Base-by-base conservation (phyloP, 2,888 invertebrate species). In the Drosophila niveifrons region DNA sequence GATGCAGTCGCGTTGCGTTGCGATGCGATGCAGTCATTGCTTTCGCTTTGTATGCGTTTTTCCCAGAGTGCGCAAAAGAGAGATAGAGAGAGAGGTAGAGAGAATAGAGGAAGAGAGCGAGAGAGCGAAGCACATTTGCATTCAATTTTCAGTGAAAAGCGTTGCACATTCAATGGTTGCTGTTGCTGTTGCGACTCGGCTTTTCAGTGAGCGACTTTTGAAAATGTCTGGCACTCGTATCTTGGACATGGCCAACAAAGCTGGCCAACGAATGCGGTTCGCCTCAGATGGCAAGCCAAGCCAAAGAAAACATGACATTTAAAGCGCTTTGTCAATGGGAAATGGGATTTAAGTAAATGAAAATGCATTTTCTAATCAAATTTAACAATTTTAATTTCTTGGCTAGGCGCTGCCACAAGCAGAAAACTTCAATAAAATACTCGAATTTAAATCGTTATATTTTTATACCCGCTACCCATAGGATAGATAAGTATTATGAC, bases 81-180 rank as follows among this genome's bases (percentile, higher is more conserved):
- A 48, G 10, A 56, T 48, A 50, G 28, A 15, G 17, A 9, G 13
- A 2, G 44, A 31, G 48, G 15, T 23, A 17, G 23, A 8, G 18
- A 15, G 36, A 9, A 23, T 23, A 23, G 23, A 9, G n/a, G 2
- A 47, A 31, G 48, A 17, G 36, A 17, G 23, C 10, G 17, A 15
- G 31, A 9, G 29, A 29, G 44, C 18, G 39, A 7, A 28, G 7
- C 11, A 43, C 18, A 48, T 44, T 39, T 65, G 71, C 69, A 81
- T 82, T 84, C 67, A 81, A 64, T 71, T 78, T 75, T 43, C 6
- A 57, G 58, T 78, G 79, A 82, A 82, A 78, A 72, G 84, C 82
- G 52, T 63, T 57, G 75, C 81, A 71, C 72, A 82, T 81, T 83
- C 75, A 82, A 83, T 83, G 81, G 69, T 56, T 13, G 28, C 41